Evolutionary conservation across 2,888 invertebrate species (phyloP), one percentile per base, ranked within the genome.

Genomic region (Agrochola macilenta): DNA sequence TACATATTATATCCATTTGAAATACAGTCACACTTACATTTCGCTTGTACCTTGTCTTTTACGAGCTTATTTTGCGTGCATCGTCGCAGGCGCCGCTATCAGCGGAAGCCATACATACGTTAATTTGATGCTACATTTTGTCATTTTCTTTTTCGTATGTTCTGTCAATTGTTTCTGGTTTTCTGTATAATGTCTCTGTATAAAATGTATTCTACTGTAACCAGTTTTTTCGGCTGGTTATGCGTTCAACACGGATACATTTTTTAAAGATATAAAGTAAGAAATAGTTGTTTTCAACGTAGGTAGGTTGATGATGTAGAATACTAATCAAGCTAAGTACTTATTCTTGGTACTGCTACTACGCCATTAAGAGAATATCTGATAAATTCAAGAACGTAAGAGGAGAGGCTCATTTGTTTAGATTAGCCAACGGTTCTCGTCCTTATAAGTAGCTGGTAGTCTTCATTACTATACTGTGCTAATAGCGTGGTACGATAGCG

Each of bases 401-500:
- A 64, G 60, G 57, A 84, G 75, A 81, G 49, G 76, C 81, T 72
- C 63, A 66, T 85, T 82, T 85, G 74, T 74, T 74, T 65, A 79
- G 68, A 79, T 78, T 73, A 84, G 43, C 74, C 78, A 75, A 71
- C 75, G 75, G 74, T 80, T 78, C 72, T 23, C 69, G 76, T 54
- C 73, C 65, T 49, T 86, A 76, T 86, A 82, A 74, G 73, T 69
- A 76, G 54, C 52, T 65, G 39, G 64, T 64, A 52, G 69, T 68
- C 60, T 52, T 78, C 54, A 74, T 86, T 83, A 78, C 69, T 71
- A 68, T 74, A 79, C 64, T 20, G 68, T 35, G 78, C 77, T 81
- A 88, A 86, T 88, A 83, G 80, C 78, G 52, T 71, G 68, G 11
- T 39, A 79, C 74, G 87, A 88, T 88, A 88, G 69, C 84, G 89